Percentiles rank a stretch among this genome's conserved stretches.
These are phyloP conservation scores for Tortricodes alternella DNA, from an alignment of 2,888 invertebrate genomes.

Conservation along the genomic window DNA sequence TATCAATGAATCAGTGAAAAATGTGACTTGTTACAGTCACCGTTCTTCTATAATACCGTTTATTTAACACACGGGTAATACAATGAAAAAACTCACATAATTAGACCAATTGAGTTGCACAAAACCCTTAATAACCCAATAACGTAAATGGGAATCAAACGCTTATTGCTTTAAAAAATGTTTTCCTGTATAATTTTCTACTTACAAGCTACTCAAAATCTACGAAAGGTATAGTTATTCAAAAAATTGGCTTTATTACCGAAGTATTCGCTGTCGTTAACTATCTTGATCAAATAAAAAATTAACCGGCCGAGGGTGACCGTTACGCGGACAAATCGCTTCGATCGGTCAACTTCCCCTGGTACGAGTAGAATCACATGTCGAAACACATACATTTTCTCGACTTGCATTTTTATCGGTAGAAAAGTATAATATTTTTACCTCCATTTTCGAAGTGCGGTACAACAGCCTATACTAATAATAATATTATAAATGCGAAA, in stretches of 20 bases:
- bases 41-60: too few relatives aligned
- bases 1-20: too few relatives aligned
- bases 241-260: constrained; percentile 81
- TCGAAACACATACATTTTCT: constrained; percentile 29
- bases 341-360: constrained; percentile 58
- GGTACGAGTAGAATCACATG: constrained; percentile 43
- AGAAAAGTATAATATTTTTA: too few relatives aligned
- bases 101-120: constrained; percentile 1
- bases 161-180: constrained; percentile 71
- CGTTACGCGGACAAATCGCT: constrained; percentile 67
- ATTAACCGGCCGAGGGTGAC: constrained; percentile 67
- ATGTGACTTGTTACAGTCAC: too few relatives aligned
- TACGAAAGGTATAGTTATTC: constrained; percentile 59
- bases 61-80: too few relatives aligned
- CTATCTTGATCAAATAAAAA: constrained; percentile 78
- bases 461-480: too few relatives aligned
- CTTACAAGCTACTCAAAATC: constrained; percentile 59
- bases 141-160: constrained; percentile 73
- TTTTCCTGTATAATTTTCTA: constrained; percentile 65
- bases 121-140: constrained; percentile 55
- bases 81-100: neutral
- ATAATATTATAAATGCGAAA: too few relatives aligned
- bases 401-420: constrained; percentile 27
- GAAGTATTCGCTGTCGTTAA: constrained; percentile 68
- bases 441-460: too few relatives aligned